A percentile compares a stretch with the other conserved stretches of the same genome.
Evolutionary conservation across 2,797 vertebrate species (phyloP).

Genomic region (Clarias platycephalus): DNA sequence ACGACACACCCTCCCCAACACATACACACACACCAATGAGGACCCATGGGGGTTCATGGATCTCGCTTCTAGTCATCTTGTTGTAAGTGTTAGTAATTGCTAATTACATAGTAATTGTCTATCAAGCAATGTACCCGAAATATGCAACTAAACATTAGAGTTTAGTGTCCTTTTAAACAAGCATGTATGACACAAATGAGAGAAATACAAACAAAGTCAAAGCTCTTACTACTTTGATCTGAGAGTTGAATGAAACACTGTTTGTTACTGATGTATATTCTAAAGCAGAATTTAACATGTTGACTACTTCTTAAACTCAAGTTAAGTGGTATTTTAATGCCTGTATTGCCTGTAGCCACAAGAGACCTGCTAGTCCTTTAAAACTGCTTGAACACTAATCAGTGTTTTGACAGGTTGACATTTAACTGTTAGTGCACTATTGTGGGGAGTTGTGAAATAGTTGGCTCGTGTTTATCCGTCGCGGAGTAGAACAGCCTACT

Average conservation of each 20-base stretch:
- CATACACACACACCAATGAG: neutral
- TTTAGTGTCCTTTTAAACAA: constrained; percentile 36
- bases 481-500: constrained; percentile 67
- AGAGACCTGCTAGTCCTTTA: constrained; percentile 54
- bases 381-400: constrained; percentile 69
- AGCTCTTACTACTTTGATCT: constrained; percentile 3
- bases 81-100: neutral
- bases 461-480: constrained; percentile 65
- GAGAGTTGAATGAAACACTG: constrained; percentile 8
- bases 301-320: constrained; percentile 17
- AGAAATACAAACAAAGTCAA: neutral
- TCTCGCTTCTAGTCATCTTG: neutral
- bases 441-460: constrained; percentile 66
- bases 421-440: constrained; percentile 65
- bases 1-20: neutral
- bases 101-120: constrained; percentile 23
- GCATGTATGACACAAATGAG: constrained; percentile 24
- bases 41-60: neutral
- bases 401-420: constrained; percentile 78
- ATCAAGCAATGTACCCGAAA: constrained; percentile 24
- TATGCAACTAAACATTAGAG: constrained; percentile 27
- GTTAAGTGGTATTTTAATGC: constrained; percentile 33
- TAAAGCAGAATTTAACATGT: constrained; percentile 21
- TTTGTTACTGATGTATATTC: neutral
- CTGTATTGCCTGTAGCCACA: constrained; percentile 44